Base-by-base conservation (phyloP, 2,888 invertebrate species). In the Schizotus pectinicornis region DNA sequence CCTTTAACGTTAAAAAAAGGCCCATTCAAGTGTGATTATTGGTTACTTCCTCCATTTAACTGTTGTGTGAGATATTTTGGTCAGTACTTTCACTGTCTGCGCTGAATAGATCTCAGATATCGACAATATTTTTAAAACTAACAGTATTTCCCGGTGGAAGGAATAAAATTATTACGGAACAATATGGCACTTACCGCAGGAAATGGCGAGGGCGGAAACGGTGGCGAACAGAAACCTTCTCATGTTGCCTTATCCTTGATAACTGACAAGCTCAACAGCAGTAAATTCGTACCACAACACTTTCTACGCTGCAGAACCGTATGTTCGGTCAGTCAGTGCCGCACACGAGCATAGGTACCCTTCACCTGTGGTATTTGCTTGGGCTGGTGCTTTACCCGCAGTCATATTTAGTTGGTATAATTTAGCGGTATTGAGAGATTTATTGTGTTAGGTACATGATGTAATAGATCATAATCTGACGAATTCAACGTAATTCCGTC, bases 211-310 rank as follows among this genome's bases (percentile, higher is more conserved):
- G 53, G 73, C 66, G 63, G 67, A 68, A 67, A 75, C 64, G 60
- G 68, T 68, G 50, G 65, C 69, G 61, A 72, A 68, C 64, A 74
- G 67, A 65, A 76, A 71, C 71, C 70, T 67, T 73, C 71, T 76
- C 77, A 77, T 77, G 74, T 71, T 69, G 73, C 66, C 65, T 70
- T 77, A 77, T 77, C 76, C 76, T 76, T 76, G 75, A 68, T 71
- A 70, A 75, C 75, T 74, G 69, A 70, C 64, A 62, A 62, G 62
- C 60, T 37, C 48, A 32, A 32, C 50, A 37, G 34, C 52, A 38
- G 43, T 30, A 36, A 59, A 67, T 69, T 67, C 66, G 69, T 61
- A 59, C 56, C 57, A 55, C 59, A 63, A 64, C 70, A 75, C 76
- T 76, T 76, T 76, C 76, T 76, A 76, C 67, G 69, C 63, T 51